phyloP scores from a whole-genome alignment of 2,888 invertebrate genomes.

The Norana najaformis region DNA sequence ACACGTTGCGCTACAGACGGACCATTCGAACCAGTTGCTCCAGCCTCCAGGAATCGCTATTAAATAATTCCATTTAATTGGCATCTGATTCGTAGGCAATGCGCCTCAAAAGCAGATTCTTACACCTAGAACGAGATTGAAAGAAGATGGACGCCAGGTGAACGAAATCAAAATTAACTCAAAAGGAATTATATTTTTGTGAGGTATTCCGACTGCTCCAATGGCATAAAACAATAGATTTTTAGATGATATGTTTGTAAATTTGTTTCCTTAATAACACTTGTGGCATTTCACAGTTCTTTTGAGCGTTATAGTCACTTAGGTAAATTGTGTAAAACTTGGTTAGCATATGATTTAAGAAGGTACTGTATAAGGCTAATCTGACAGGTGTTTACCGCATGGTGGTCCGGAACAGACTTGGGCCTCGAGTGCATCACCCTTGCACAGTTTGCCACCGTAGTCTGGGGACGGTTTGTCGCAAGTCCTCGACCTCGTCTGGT shows the following conservation, averaged over 20 bases:
- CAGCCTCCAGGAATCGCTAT: slow-evolving; percentile 41
- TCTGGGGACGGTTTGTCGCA: slow-evolving; percentile 40
- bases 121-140: no score
- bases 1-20: slow-evolving; percentile 42
- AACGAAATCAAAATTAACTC: neutral
- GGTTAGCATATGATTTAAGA: neutral
- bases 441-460: slow-evolving; percentile 36
- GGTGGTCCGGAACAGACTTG: slow-evolving; percentile 30
- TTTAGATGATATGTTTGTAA: neutral
- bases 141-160: no score
- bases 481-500: slow-evolving; percentile 30
- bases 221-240: neutral
- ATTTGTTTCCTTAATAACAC: neutral
- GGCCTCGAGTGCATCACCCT: slow-evolving; percentile 34
- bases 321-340: neutral
- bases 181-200: neutral
- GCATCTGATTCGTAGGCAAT: neutral
- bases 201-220: neutral
- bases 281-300: neutral
- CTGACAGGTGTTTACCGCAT: slow-evolving; percentile 28
- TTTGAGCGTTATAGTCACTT: neutral
- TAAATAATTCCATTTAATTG: neutral
- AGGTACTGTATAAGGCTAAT: no score
- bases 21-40: slow-evolving; percentile 42
- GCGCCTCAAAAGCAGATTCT: no score